Base-by-base conservation (phyloP, 2,888 invertebrate species). In the Metalampra italica region DNA sequence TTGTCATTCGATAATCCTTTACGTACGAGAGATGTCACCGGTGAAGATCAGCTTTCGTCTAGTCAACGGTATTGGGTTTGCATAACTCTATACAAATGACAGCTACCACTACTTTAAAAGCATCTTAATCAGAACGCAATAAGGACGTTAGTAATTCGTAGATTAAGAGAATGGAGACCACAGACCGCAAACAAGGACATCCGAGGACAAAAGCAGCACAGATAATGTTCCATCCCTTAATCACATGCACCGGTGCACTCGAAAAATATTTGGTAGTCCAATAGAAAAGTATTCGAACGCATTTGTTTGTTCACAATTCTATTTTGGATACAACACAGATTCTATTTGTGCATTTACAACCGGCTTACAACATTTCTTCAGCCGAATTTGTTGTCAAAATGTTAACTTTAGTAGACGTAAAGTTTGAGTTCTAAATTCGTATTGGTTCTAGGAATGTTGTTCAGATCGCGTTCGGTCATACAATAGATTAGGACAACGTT, bases 1-100 rank as follows among this genome's bases (percentile, higher is more conserved):
- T 82, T 86, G 88, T 87, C 85, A 88, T 87, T 82, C 76, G 86
- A 89, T 89, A 89, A 89, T 86, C 89, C 89, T 89, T 89, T 88
- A 82, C 81, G 73, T 78, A 78, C 80, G 73, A 70, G 81, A 84
- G 83, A 89, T 89, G 89, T 89, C 89, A 89, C 82, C 70, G 75
- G 68, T 75, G 78, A 76, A 85, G 84, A 88, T 89, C 88, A 85
- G 79, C 83, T 89, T 89, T 87, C 88, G 71, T 72, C 79, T 75
- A 82, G 73, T 68, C 81, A 83, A 83, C 80, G 78, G 82, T 85
- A 82, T 82, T 78, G 72, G 74, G 83, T 86, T 87, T 88, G 86
- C 88, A 87, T 89, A 89, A 89, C 79, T 79, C 78, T 82, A 89
- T 88, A 88, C 83, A 78, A 71, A 64, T 45, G 22, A 43, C 51